Evolutionary conservation across 2,113 vertebrate genomes (phyloP).

Genomic region (Centrocercus urophasianus): DNA sequence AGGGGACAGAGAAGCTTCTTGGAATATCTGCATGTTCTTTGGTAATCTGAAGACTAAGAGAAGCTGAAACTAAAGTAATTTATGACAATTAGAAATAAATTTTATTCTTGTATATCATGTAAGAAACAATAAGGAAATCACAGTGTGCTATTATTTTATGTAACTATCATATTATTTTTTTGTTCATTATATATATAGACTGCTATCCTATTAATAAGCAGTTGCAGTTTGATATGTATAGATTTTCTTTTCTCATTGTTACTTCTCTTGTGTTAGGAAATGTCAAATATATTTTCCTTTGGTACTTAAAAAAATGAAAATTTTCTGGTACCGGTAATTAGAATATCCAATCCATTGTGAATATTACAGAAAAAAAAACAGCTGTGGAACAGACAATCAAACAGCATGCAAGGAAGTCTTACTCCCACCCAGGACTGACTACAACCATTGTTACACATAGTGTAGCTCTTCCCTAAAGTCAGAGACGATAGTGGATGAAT

Average conservation of each 20-base stretch:
- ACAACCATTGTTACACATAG: background rate
- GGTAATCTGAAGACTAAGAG: background rate
- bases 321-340: background rate
- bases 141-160: background rate
- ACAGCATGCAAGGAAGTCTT: fast-evolving
- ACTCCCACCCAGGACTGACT: background rate
- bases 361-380: background rate
- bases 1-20: background rate
- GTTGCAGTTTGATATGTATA: background rate
- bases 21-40: background rate
- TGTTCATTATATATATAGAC: background rate
- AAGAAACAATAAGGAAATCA: background rate
- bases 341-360: background rate
- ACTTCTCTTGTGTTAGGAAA: background rate
- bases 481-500: background rate
- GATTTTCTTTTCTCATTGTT: background rate
- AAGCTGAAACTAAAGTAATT: background rate
- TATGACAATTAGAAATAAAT: background rate
- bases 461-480: background rate
- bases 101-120: background rate
- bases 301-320: background rate
- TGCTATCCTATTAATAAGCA: background rate
- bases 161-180: background rate
- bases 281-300: background rate
- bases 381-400: background rate